Evolutionary conservation across 1,140 invertebrate genomes (phyloP).

Genomic region (Lysiphlebus fabarum): DNA sequence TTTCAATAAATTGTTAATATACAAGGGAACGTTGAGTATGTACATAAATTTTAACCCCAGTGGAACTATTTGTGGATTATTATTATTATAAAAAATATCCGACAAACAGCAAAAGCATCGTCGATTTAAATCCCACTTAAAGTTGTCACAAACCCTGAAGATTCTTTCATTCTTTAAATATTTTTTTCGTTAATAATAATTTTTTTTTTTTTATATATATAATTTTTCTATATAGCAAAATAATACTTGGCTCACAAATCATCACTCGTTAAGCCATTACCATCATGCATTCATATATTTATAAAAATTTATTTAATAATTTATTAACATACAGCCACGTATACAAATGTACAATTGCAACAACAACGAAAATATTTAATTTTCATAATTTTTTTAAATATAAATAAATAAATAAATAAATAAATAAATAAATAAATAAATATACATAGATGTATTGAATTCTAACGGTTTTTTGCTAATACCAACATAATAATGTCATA

Average conservation of each 20-base stretch:
- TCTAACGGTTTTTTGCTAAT: too few relatives aligned
- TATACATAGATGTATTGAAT: too few relatives aligned
- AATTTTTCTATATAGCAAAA: neutral
- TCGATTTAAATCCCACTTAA: slow-evolving; percentile 17
- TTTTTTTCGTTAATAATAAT: neutral
- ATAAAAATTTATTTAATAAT: too few relatives aligned
- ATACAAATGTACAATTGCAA: slow-evolving; percentile 11
- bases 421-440: too few relatives aligned
- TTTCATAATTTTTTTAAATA: too few relatives aligned
- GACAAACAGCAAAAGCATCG: neutral
- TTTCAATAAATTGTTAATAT: neutral
- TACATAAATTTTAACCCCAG: slow-evolving; percentile 1
- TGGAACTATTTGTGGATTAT: neutral
- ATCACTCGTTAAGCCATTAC: slow-evolving; percentile 19
- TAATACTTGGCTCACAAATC: slow-evolving; percentile 13
- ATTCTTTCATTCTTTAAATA: too few relatives aligned
- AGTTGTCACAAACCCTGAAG: too few relatives aligned
- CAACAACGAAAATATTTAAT: neutral
- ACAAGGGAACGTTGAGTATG: slow-evolving; percentile 9
- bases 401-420: too few relatives aligned
- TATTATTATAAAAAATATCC: slow-evolving; percentile 3
- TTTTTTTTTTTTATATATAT: neutral
- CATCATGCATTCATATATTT: neutral
- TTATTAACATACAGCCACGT: too few relatives aligned
- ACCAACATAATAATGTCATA: too few relatives aligned